Conservation (phyloP, 2,797 vertebrate genomes). For the Neosalanx taihuensis region DNA sequence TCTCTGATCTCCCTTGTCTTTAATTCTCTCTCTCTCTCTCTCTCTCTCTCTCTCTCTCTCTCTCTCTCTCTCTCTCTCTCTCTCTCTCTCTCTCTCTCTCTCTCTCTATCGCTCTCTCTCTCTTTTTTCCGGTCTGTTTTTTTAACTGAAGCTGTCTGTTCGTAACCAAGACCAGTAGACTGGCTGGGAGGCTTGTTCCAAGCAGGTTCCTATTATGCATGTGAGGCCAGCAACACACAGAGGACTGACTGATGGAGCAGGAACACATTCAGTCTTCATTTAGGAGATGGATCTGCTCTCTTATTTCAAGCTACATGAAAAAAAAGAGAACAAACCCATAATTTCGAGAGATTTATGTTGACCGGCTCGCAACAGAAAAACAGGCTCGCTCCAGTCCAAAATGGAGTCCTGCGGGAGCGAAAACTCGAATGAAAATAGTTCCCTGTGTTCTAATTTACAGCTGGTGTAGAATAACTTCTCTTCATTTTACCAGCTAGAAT, state of each 20-base stretch:
- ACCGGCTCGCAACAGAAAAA: conserved; percentile 50
- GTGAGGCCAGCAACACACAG: neutral
- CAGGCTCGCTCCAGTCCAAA: conserved; percentile 51
- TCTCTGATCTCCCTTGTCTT: too few relatives aligned
- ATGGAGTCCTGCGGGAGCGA: conserved; percentile 54
- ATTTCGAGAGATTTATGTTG: conserved; percentile 65
- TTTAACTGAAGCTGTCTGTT: conserved; percentile 34
- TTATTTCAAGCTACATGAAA: conserved; percentile 56
- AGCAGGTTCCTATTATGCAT: conserved; percentile 28
- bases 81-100: conserved; percentile 13
- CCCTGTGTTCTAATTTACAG: conserved; percentile 72
- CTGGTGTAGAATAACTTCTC: conserved; percentile 71
- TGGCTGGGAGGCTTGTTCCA: conserved; percentile 17
- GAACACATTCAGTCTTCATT: conserved; percentile 54
- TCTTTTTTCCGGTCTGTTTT: neutral
- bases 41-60: neutral
- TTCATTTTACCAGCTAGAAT: conserved; percentile 67
- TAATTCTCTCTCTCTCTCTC: neutral
- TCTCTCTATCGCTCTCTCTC: conserved; percentile 18
- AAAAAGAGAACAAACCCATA: conserved; percentile 43
- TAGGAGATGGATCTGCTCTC: conserved; percentile 51
- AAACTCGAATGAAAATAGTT: conserved; percentile 60
- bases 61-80: conserved; percentile 7
- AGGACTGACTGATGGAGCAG: conserved; percentile 34
- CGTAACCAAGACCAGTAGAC: conserved; percentile 27